Evolutionary conservation across 2,113 vertebrate species (phyloP).

Genomic region (Tragelaphus imberbis): DNA sequence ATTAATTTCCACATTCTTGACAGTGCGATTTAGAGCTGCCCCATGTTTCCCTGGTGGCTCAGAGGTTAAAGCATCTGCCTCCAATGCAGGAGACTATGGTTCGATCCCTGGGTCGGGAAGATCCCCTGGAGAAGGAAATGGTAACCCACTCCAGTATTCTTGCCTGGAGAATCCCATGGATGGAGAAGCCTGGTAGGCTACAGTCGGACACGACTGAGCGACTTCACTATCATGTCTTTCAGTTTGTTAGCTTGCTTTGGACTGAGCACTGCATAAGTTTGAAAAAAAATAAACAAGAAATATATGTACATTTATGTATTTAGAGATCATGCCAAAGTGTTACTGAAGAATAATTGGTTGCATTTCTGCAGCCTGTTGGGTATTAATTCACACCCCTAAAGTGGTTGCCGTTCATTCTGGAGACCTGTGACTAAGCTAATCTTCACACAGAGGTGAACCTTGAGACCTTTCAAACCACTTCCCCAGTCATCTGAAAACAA

Average conservation of each 20-base stretch:
- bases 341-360: background rate
- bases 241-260: background rate
- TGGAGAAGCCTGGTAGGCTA: too few species aligned
- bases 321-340: background rate
- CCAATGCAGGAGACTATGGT: too few species aligned
- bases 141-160: too few species aligned
- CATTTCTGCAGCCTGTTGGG: background rate
- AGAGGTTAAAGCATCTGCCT: too few species aligned
- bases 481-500: background rate
- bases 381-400: background rate
- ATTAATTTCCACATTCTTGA: background rate
- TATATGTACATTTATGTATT: background rate
- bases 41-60: background rate
- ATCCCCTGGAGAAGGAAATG: too few species aligned
- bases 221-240: background rate
- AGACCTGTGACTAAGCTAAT: background rate
- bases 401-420: background rate
- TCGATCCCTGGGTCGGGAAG: too few species aligned
- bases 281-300: background rate
- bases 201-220: too few species aligned
- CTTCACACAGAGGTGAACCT: background rate
- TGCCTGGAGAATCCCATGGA: too few species aligned
- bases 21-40: background rate
- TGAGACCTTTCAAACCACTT: background rate
- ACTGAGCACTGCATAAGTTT: background rate